phyloP scores from a whole-genome alignment of 2,113 vertebrate species.

The Albula glossodonta region DNA sequence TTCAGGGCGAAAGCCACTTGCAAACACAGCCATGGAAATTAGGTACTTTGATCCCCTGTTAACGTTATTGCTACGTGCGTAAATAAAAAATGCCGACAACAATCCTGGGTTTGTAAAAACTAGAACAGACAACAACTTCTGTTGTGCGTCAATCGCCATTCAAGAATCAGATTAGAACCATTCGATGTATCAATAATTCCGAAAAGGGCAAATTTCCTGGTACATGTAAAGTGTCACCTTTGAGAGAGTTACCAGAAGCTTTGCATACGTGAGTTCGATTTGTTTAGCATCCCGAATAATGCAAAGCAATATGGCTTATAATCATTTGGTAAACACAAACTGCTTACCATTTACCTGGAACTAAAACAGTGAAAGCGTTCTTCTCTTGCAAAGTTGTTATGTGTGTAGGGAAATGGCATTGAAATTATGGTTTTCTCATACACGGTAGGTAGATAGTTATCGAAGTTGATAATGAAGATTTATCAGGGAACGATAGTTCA shows the following conservation, averaged over 20 bases:
- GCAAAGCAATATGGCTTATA: conserved; percentile 55
- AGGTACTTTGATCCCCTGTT: conserved; percentile 25
- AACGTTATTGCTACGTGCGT: conserved; percentile 22
- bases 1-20: not conserved
- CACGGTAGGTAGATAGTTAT: conserved; percentile 10
- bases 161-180: conserved; percentile 47
- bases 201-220: conserved; percentile 44
- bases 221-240: conserved; percentile 32
- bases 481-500: conserved; percentile 13
- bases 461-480: conserved; percentile 36
- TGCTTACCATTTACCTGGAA: conserved; percentile 41
- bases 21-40: conserved; percentile 31
- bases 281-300: conserved; percentile 60
- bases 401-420: conserved; percentile 50
- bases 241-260: conserved; percentile 35
- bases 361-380: conserved; percentile 42
- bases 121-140: conserved; percentile 27
- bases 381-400: conserved; percentile 42
- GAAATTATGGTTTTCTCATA: conserved; percentile 47
- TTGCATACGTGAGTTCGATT: conserved; percentile 62
- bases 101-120: conserved; percentile 2
- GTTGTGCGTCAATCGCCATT: conserved; percentile 39
- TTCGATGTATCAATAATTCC: conserved; percentile 25
- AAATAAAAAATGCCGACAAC: conserved; percentile 20
- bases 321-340: conserved; percentile 44